These are phyloP conservation scores for Aricia agestis DNA, from an alignment of 1,140 invertebrate species.

Conservation along the genomic window DNA sequence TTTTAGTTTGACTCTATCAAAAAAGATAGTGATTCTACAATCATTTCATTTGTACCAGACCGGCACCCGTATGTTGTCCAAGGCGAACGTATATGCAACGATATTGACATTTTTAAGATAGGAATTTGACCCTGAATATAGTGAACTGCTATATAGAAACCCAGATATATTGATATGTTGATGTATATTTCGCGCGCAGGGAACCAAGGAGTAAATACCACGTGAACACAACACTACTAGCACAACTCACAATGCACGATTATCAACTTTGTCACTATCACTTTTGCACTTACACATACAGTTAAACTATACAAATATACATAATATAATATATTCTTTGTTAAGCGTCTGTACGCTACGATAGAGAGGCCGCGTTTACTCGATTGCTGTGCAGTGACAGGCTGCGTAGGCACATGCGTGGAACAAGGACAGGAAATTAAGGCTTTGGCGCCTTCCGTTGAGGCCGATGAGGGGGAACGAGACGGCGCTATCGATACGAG, in stretches of 20 bases:
- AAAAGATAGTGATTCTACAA: background rate
- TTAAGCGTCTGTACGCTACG: conserved; percentile 49
- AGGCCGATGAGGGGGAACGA: conserved; percentile 39
- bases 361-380: conserved; percentile 53
- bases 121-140: conserved; percentile 49
- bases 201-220: conserved; percentile 46
- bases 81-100: conserved; percentile 5
- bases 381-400: conserved; percentile 47
- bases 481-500: conserved; percentile 48
- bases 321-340: conserved; percentile 20
- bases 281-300: conserved; percentile 40
- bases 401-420: conserved; percentile 47
- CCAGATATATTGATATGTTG: conserved; percentile 57
- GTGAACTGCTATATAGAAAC: conserved; percentile 37
- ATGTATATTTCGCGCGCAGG: conserved; percentile 38
- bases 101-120: conserved; percentile 21
- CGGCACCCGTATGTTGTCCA: background rate
- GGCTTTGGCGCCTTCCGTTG: conserved; percentile 54
- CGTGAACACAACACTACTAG: conserved; percentile 47
- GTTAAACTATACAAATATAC: conserved; percentile 29
- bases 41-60: background rate
- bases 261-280: conserved; percentile 57
- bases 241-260: conserved; percentile 53
- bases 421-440: conserved; percentile 49
- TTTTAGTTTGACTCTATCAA: background rate